A percentile compares a stretch with the other conserved stretches of the same genome.
phyloP scores from a whole-genome alignment of 2,797 vertebrate species.

The Hozukius guyotensis region DNA sequence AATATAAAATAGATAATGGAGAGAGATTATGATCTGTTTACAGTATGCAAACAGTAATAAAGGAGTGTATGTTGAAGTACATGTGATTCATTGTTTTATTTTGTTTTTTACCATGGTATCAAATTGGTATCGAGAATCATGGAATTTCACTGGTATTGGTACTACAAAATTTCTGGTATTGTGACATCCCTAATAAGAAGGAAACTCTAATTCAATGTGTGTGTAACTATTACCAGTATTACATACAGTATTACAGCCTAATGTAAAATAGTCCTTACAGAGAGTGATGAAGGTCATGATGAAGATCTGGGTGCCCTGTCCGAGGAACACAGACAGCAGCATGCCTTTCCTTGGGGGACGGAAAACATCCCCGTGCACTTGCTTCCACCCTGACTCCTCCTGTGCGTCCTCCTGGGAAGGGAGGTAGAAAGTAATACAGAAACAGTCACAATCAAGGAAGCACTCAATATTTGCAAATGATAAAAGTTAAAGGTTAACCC shows the following conservation, averaged over 20 bases:
- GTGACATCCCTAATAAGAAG: not conserved
- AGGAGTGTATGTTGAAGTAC: too few relatives aligned
- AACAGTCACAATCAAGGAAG: not conserved
- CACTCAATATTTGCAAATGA: not conserved
- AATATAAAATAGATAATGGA: too few relatives aligned
- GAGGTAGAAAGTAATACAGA: not conserved
- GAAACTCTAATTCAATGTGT: not conserved
- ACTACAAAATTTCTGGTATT: too few relatives aligned
- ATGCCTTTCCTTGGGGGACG: constrained; percentile 89
- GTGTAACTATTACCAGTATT: not conserved
- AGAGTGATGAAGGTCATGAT: constrained; percentile 95
- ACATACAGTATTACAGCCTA: not conserved
- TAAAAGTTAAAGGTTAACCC: constrained; percentile 26
- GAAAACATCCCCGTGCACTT: constrained; percentile 91
- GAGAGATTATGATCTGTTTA: too few relatives aligned
- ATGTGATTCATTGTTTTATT: too few relatives aligned
- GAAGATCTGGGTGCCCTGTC: constrained; percentile 93
- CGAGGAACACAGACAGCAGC: constrained; percentile 91
- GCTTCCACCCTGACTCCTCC: constrained; percentile 94
- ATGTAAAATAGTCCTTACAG: constrained; percentile 80
- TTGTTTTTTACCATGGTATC: too few relatives aligned
- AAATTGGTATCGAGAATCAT: too few relatives aligned
- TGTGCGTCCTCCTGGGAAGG: constrained; percentile 86
- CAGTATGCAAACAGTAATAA: too few relatives aligned
- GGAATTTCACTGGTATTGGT: too few relatives aligned